Evolutionary conservation across 1,140 invertebrate species (phyloP).

Genomic region (Cotesia chilonis): DNA sequence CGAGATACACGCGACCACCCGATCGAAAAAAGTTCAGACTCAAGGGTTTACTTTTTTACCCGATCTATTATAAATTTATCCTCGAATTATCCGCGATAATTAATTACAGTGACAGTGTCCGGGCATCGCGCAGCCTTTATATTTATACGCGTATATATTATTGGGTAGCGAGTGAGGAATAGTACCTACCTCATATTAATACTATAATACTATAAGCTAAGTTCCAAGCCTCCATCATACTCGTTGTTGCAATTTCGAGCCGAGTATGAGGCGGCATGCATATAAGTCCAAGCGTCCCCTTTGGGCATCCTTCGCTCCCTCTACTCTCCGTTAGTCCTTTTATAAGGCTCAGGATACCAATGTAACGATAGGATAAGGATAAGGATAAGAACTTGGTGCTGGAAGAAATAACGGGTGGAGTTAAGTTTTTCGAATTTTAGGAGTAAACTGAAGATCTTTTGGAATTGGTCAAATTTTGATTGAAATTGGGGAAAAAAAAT

Average conservation of each 20-base stretch:
- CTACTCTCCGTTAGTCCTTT: constrained; percentile 12
- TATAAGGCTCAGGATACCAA: too few relatives aligned
- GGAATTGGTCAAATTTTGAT: too few relatives aligned
- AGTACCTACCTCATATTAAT: background rate
- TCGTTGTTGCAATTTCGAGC: constrained; percentile 36
- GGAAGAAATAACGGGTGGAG: too few relatives aligned
- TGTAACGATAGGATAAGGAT: too few relatives aligned
- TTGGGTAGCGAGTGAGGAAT: constrained; percentile 1
- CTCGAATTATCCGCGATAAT: constrained; percentile 32
- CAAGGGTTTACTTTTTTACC: background rate
- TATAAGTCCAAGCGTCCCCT: constrained; percentile 38
- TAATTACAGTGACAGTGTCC: constrained; percentile 29
- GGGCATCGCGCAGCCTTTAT: background rate
- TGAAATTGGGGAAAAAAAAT: too few relatives aligned
- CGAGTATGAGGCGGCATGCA: constrained; percentile 35
- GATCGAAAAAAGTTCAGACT: constrained; percentile 7
- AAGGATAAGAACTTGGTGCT: too few relatives aligned
- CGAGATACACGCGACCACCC: constrained; percentile 28
- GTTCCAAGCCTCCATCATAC: background rate
- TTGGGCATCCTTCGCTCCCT: constrained; percentile 33
- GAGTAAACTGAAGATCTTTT: too few relatives aligned
- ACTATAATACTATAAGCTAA: background rate
- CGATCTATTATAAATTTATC: constrained; percentile 27
- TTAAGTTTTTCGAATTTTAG: too few relatives aligned
- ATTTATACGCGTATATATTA: constrained; percentile 16